phyloP scores from a whole-genome alignment of 2,888 invertebrate genomes.

The Mythimna lalbum region DNA sequence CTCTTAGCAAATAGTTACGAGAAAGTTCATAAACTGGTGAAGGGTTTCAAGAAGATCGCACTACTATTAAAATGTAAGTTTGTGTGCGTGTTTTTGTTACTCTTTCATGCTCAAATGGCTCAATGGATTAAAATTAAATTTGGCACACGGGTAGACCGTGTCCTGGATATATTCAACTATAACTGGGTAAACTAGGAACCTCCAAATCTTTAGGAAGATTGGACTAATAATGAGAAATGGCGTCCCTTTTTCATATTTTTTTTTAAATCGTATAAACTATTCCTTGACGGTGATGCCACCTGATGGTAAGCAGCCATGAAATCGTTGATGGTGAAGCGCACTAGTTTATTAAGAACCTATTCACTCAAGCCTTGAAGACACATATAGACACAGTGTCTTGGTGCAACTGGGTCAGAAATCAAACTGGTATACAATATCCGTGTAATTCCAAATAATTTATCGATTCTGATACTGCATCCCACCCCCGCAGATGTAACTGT shows the following conservation, averaged over 20 bases:
- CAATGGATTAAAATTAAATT: too few species aligned
- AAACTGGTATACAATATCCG: constrained; percentile 10
- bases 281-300: too few species aligned
- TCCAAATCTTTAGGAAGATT: too few species aligned
- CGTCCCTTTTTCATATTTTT: neutral
- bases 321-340: too few species aligned
- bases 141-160: too few species aligned
- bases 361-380: too few species aligned
- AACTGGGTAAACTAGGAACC: neutral
- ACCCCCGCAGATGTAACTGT: constrained; percentile 23
- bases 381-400: neutral
- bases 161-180: neutral
- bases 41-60: neutral
- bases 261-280: too few species aligned
- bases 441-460: constrained; percentile 48
- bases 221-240: neutral
- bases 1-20: constrained; percentile 34
- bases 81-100: too few species aligned
- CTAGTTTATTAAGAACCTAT: too few species aligned
- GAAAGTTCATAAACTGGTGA: neutral
- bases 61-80: too few species aligned
- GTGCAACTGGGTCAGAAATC: constrained; percentile 18
- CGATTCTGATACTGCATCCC: constrained; percentile 23
- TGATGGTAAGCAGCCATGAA: too few species aligned
- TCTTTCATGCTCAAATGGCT: too few species aligned